Evolutionary conservation across 2,113 vertebrate species (phyloP), one percentile per base, ranked within the genome.

Genomic region (Meleagris gallopavo): DNA sequence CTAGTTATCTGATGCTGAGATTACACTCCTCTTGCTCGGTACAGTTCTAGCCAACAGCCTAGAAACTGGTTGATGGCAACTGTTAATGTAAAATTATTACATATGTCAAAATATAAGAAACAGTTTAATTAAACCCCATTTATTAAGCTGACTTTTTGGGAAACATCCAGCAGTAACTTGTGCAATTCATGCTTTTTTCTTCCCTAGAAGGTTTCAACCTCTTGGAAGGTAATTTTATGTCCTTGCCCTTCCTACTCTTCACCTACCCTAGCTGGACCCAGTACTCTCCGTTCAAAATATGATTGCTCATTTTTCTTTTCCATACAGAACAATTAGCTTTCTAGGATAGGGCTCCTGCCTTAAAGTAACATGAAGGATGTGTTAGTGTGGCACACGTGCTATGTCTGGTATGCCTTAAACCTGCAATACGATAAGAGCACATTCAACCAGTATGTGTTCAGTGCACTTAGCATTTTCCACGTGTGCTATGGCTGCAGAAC

Each of bases 381-480:
- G 45, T 36, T 41, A 45, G 16, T 75, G 76, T 7, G 70, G 54
- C 24, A 9, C 2, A 2, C n/a, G 67, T 78, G 24, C 10, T 64
- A 0, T 57, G 0, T 54, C 22, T 54, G 67, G 50, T 13, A 13
- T 77, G 27, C 25, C 41, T 32, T 66, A 65, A 78, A 14, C 24
- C 40, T 30, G 1, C 27, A 46, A 8, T 19, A 38, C 64, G 29
- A 11, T 41, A 54, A 12, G 52, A 8, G 21, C 15, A 4, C 22
- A 18, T 3, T 71, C 74, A 55, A 13, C 10, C 41, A 62, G 40
- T 10, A 2, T 6, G 19, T 12, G 38, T 36, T 41, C 3, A 6
- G 24, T 0, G 6, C 19, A 52, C 15, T 61, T 38, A n/a, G 40
- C 27, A 2, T 2, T 0, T 19, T 36, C 41, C 21, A 72, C 34